A percentile compares a stretch with the other conserved stretches of the same genome.
Conservation (phyloP, 1,140 invertebrate genomes). For the Drosophila ficusphila region DNA sequence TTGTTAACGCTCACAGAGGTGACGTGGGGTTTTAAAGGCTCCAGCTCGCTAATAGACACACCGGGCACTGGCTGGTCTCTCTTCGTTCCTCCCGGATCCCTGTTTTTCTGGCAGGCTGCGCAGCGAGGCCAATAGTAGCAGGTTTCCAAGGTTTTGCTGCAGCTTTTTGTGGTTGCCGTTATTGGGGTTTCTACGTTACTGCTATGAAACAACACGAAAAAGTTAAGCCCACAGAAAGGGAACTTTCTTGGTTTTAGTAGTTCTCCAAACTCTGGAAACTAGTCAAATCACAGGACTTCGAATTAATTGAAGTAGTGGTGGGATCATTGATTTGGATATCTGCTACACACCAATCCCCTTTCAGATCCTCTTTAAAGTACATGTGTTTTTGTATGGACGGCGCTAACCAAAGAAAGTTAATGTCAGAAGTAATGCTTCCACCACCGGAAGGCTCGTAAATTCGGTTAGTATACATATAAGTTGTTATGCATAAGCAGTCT, state of each 20-base stretch:
- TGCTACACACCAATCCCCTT: not conserved
- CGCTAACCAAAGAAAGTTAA: not conserved
- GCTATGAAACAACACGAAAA: constrained; percentile 35
- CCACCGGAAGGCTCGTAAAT: constrained; percentile 23
- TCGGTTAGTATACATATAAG: constrained; percentile 37
- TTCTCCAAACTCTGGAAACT: constrained; percentile 1
- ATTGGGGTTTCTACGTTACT: not conserved
- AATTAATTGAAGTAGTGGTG: too few relatives aligned
- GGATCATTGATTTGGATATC: not conserved
- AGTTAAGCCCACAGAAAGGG: not conserved
- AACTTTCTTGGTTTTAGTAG: not conserved
- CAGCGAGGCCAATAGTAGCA: constrained; percentile 81
- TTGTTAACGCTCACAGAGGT: constrained; percentile 54
- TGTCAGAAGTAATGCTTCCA: constrained; percentile 1
- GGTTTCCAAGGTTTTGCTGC: constrained; percentile 52
- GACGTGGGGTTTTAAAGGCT: constrained; percentile 23
- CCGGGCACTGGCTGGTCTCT: not conserved
- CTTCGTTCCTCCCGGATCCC: constrained; percentile 1
- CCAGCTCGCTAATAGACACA: not conserved
- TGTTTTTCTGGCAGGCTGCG: constrained; percentile 47
- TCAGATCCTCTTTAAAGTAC: too few relatives aligned
- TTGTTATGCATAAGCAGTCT: constrained; percentile 45
- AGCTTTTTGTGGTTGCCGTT: constrained; percentile 52
- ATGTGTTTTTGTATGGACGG: not conserved
- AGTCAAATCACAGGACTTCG: too few relatives aligned